Evolutionary conservation across 2,113 vertebrate species (phyloP), one percentile per base, ranked within the genome.

Genomic region (Conger conger): DNA sequence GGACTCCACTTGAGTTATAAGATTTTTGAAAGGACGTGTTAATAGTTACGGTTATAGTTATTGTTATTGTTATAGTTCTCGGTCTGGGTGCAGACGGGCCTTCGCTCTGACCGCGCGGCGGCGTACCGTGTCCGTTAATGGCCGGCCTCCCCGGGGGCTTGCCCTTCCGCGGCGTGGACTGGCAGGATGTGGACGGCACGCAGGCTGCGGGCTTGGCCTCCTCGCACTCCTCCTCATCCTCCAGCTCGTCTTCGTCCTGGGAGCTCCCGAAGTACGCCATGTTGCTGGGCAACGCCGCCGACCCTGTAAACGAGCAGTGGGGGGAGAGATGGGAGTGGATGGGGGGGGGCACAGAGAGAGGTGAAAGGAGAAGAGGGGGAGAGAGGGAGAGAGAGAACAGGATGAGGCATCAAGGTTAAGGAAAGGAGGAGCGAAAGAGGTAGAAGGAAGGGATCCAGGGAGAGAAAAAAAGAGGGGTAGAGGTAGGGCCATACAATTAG

Each of bases 251-350:
- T 83, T 98, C 98, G 76, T 99, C 98, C 95, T 99, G 98, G 96
- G 98, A 99, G 93, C 97, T 98, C 93, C 98, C 98, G 11, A 99
- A 99, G 94, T 97, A 98, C 1, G 97, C 96, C 97, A 99, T 98
- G 95, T 95, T 98, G 94, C 93, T 97, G 94, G 98, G 98, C 95
- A 99, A 95, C 79, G 98, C 98, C 85, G 97, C 92, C 86, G 98
- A 99, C 94, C 97, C 98, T 99, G 87, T 23, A 86, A 35, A 30
- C 9, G 68, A 73, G n/a, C 7, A 33, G 53, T 53, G 40, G 50
- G 85, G 45, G 33, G 82, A 60, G 2, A 82, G 84, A 68, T 83
- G 63, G 42, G 77, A 78, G 38, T 82, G 53, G 81, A 27, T 78
- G 73, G n/a, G 60, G 57, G 79, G 68, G 85, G 85, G 45, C 15